Percentiles rank a stretch among this genome's conserved stretches.
phyloP scores from a whole-genome alignment of 2,797 vertebrate genomes.

The Acrocephalus scirpaceus region DNA sequence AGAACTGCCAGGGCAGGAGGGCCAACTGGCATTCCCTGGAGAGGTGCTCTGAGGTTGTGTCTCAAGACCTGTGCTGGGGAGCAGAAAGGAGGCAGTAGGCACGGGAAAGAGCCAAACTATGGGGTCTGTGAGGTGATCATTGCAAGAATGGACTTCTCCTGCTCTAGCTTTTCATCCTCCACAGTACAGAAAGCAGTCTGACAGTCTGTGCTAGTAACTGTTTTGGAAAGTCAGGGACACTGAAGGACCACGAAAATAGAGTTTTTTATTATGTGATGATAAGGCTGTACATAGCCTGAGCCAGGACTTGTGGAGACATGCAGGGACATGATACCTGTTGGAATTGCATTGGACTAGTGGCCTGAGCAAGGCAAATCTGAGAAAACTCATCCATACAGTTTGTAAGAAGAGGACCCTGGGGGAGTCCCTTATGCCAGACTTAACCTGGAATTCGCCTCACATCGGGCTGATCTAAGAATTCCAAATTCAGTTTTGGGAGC shows the following conservation, averaged over 20 bases:
- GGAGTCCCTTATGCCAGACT: neutral
- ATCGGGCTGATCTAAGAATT: neutral
- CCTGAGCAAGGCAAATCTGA: neutral
- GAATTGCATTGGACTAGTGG: neutral
- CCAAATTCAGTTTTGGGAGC: neutral
- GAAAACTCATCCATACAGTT: neutral
- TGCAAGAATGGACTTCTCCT: neutral
- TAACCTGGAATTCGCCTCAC: neutral
- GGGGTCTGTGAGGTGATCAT: neutral
- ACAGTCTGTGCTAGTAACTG: neutral
- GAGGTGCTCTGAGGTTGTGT: neutral
- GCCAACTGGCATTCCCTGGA: neutral
- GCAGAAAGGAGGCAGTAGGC: neutral
- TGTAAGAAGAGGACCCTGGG: neutral
- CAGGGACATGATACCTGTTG: neutral
- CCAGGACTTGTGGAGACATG: neutral
- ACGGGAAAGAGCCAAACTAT: neutral
- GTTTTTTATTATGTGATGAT: neutral
- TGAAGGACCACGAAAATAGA: neutral
- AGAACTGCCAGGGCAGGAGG: neutral
- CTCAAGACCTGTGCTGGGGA: neutral
- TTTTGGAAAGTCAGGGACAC: neutral
- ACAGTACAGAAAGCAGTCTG: neutral
- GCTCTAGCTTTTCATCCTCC: neutral
- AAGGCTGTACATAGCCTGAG: neutral